A percentile compares a stretch with the other conserved stretches of the same genome.
Evolutionary conservation across 2,888 invertebrate genomes (phyloP).

Genomic region (Heliothis peltigera): DNA sequence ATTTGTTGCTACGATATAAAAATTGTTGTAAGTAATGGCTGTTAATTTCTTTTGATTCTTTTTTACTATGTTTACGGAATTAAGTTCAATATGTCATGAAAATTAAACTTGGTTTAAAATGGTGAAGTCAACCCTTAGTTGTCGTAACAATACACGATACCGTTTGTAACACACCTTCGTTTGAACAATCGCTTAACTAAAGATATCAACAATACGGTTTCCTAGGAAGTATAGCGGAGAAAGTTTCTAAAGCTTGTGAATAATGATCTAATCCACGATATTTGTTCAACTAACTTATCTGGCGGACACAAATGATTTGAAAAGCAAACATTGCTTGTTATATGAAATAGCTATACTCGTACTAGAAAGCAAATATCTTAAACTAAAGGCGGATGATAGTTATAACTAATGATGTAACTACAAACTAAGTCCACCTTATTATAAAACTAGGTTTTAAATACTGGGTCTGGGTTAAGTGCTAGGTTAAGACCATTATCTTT

Average conservation of each 20-base stretch:
- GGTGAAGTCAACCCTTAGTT: neutral
- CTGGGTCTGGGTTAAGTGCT: no score
- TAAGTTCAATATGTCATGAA: no score
- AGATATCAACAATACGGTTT: conserved; percentile 36
- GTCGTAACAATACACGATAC: conserved; percentile 5
- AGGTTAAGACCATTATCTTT: no score
- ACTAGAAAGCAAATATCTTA: conserved; percentile 4
- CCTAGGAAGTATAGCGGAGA: conserved; percentile 49
- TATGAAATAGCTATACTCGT: neutral
- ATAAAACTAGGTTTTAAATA: no score
- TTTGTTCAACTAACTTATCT: conserved; percentile 18
- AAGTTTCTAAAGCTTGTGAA: conserved; percentile 46
- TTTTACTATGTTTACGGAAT: no score
- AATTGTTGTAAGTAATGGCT: no score
- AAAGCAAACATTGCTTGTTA: neutral
- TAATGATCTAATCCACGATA: conserved; percentile 42
- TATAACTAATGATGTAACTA: conserved; percentile 11
- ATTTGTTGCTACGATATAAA: no score
- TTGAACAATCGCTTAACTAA: conserved; percentile 37
- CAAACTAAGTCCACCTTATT: no score
- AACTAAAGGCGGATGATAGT: conserved; percentile 28
- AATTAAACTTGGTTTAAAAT: no score
- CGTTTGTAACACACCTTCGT: conserved; percentile 8
- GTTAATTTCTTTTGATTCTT: no score
- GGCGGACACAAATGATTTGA: conserved; percentile 27